Evolutionary conservation across 2,797 vertebrate species (phyloP).

Genomic region (Ibycter americanus): DNA sequence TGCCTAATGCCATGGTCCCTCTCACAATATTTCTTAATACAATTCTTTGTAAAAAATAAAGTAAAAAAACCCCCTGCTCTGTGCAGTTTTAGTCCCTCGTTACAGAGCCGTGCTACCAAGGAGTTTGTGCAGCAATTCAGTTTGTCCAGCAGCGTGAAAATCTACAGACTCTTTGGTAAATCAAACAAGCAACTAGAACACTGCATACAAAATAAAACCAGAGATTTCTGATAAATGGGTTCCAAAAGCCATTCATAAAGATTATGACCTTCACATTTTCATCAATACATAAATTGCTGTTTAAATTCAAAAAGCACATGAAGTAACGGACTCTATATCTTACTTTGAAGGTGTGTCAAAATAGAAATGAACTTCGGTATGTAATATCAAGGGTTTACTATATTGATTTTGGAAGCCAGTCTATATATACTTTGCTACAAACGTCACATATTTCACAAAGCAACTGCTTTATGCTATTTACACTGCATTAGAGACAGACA

Average conservation of each 20-base stretch:
- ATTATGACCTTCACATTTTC: not conserved
- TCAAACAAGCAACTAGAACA: not conserved
- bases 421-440: not conserved
- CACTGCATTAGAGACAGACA: not conserved
- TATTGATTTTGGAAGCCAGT: slow-evolving; percentile 52
- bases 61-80: too few species aligned
- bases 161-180: not conserved
- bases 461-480: slow-evolving; percentile 1
- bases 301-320: slow-evolving; percentile 14
- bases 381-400: not conserved
- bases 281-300: not conserved
- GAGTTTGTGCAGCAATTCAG: not conserved
- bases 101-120: not conserved
- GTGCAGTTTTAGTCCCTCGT: not conserved
- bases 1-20: not conserved
- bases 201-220: not conserved
- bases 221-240: not conserved
- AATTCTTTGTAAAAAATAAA: not conserved
- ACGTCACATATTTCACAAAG: slow-evolving; percentile 28
- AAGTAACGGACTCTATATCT: slow-evolving; percentile 7
- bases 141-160: not conserved
- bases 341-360: slow-evolving; percentile 35
- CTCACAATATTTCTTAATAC: not conserved
- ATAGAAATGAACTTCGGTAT: not conserved
- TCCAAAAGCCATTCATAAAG: slow-evolving; percentile 20